phyloP scores from a whole-genome alignment of 2,113 vertebrate genomes.

The Notothenia coriiceps region DNA sequence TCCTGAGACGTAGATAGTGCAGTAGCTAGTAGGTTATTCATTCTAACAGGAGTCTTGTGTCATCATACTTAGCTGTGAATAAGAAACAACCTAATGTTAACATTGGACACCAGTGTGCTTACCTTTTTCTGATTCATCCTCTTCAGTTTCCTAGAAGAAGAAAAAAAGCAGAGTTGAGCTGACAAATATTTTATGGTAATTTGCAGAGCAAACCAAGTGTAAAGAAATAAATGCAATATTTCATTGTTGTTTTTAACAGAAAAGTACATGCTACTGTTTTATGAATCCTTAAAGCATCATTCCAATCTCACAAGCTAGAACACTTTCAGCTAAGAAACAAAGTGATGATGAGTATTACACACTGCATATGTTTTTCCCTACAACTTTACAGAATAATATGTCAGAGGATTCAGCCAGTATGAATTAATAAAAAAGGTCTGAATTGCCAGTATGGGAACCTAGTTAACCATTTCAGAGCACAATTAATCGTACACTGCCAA shows the following conservation, averaged over 20 bases:
- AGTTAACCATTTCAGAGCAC: neutral
- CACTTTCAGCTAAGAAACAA: neutral
- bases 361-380: no score
- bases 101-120: constrained; percentile 72
- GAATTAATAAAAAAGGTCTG: neutral
- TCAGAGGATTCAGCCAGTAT: neutral
- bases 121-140: constrained; percentile 96
- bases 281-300: neutral
- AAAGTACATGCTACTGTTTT: neutral
- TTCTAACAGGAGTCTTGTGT: constrained; percentile 34
- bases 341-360: no score
- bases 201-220: neutral
- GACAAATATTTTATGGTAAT: neutral
- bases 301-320: neutral
- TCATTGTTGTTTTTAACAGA: neutral
- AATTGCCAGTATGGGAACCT: neutral
- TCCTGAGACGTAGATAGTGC: constrained; percentile 4
- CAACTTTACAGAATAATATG: neutral
- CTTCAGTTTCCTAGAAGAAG: constrained; percentile 90
- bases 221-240: neutral
- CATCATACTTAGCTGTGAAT: constrained; percentile 38
- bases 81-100: constrained; percentile 28
- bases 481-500: neutral
- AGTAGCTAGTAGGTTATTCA: constrained; percentile 14
- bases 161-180: constrained; percentile 23